Evolutionary conservation across 2,797 vertebrate species (phyloP), one percentile per base, ranked within the genome.

Genomic region (Moxostoma hubbsi): DNA sequence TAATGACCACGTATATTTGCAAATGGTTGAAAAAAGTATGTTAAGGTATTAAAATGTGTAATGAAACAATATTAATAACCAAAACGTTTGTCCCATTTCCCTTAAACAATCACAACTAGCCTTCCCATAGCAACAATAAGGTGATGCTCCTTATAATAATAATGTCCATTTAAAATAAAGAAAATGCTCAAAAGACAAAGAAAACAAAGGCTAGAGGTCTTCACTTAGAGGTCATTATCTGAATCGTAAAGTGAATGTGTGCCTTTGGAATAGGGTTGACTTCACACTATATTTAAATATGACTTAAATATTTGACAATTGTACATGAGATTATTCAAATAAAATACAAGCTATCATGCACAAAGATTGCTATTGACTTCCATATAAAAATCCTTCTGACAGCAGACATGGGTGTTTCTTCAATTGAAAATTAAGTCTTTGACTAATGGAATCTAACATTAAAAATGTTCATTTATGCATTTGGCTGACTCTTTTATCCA

Each of bases 61-160:
- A 77, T 68, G 45, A 63, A 62, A 62, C 61, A 24, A 15, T 46
- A 51, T 12, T 45, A 66, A 57, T 11, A n/a, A 50, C 16, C 59
- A 62, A 70, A 77, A 69, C 18, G 9, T 76, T n/a, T n/a, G 9
- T 54, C 36, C 36, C 49, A 53, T 46, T 77, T 70, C 57, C 75
- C 57, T 16, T 12, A 70, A 15, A 49, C 66, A 70, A 62, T 77
- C 49, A 70, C 18, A 62, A 69, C 70, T 62, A 53, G 49, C 66
- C 49, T 53, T 70, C 49, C 36, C 66, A 45, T 18, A 70, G 49
- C 1, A 11, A 77, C 75, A 70, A 61, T 50, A 16, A 51, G 64
- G 9, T 1, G 0, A 77, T 0, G 0, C 64, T 59, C 45, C 7
- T 47, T 24, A 24, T 24, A 24, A 24, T 24, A 24, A 24, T 58